A percentile compares a stretch with the other conserved stretches of the same genome.
phyloP scores from a whole-genome alignment of 1,140 invertebrate genomes.

The Cryptotermes secundus region DNA sequence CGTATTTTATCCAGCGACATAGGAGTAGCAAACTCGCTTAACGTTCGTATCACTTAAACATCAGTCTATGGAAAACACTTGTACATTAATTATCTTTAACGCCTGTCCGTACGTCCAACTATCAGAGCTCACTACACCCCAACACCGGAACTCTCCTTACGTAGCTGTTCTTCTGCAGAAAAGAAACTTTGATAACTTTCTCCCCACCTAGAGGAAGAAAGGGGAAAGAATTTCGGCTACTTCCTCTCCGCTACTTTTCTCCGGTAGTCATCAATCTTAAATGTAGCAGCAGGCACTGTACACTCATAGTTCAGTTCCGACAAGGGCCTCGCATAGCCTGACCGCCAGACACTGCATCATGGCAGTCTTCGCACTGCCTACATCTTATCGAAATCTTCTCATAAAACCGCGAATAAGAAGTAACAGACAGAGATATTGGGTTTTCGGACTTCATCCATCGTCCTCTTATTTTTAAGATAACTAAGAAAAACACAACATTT shows the following conservation, averaged over 20 bases:
- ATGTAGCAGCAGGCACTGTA: background rate
- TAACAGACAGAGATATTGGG: no score
- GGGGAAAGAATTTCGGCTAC: background rate
- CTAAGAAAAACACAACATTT: no score
- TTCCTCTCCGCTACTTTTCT: background rate
- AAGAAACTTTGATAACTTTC: conserved; percentile 10
- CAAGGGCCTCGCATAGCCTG: background rate
- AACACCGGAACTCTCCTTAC: background rate
- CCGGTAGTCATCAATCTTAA: background rate
- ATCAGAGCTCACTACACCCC: background rate
- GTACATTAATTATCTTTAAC: background rate
- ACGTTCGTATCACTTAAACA: background rate
- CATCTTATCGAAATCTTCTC: no score
- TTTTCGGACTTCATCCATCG: no score
- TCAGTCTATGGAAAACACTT: background rate
- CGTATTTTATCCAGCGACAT: no score
- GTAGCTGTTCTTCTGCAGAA: background rate
- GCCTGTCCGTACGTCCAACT: background rate
- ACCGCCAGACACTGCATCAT: background rate
- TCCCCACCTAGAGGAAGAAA: background rate
- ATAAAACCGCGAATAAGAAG: no score
- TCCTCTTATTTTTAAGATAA: no score
- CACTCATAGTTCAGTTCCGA: background rate
- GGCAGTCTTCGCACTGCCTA: no score
- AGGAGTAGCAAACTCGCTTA: no score